A percentile compares a stretch with the other conserved stretches of the same genome.
Evolutionary conservation across 1,140 invertebrate species (phyloP).

Genomic region (Mizuhopecten yessoensis): DNA sequence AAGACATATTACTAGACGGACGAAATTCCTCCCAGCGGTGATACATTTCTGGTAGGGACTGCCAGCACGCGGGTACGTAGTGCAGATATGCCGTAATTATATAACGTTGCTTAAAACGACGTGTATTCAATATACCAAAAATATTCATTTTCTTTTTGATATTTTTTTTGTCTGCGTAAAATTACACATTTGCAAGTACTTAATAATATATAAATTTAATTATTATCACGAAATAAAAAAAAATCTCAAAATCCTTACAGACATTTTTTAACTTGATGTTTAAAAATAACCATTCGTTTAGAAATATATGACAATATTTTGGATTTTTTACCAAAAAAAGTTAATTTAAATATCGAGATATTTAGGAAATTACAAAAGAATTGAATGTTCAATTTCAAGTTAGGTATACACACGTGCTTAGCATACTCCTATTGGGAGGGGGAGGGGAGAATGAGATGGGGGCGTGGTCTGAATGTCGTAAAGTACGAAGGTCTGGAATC

Average conservation of each 20-base stretch:
- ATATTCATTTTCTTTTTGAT: neutral
- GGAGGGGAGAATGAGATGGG: slow-evolving; percentile 4
- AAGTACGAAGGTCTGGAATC: neutral
- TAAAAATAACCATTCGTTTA: too few relatives aligned
- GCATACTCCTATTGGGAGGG: neutral
- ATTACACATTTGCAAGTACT: neutral
- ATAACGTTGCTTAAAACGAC: neutral
- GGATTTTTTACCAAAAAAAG: too few relatives aligned
- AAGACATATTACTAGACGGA: slow-evolving; percentile 12
- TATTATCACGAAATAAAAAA: too few relatives aligned
- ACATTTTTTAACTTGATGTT: too few relatives aligned
- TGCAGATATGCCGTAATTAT: neutral
- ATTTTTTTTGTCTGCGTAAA: neutral
- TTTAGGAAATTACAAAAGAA: neutral
- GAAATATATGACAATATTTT: too few relatives aligned
- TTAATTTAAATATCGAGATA: neutral
- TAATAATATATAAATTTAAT: neutral
- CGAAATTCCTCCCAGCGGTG: neutral
- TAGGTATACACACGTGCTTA: neutral
- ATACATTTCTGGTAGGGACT: neutral
- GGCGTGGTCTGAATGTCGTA: neutral
- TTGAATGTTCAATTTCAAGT: neutral
- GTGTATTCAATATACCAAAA: neutral
- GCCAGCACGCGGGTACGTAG: neutral
- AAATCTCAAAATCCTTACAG: too few relatives aligned